Conservation (phyloP, 2,113 vertebrate genomes). For the Elanoides forficatus region DNA sequence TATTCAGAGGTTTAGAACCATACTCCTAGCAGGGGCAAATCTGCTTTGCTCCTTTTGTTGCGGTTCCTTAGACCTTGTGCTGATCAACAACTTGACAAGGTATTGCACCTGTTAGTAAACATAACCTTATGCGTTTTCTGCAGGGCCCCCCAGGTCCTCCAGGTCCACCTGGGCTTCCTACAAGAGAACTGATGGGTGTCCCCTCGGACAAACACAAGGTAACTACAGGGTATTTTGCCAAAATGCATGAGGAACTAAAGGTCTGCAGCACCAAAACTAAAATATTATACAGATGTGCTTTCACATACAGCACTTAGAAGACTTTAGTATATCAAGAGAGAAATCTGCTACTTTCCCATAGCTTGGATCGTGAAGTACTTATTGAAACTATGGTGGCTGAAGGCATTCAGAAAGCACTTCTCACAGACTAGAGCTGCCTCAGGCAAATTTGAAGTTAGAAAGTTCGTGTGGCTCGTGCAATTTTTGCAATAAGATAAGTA, state of each 20-base stretch:
- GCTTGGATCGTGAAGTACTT: neutral
- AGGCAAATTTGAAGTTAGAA: neutral
- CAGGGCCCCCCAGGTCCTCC: constrained; percentile 71
- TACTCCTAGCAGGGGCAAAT: neutral
- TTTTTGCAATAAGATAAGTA: neutral
- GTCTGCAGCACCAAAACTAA: neutral
- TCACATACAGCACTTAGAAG: neutral
- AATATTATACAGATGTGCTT: neutral
- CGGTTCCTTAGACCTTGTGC: neutral
- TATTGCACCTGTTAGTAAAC: neutral
- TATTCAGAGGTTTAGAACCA: neutral
- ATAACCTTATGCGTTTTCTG: neutral
- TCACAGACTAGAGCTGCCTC: neutral
- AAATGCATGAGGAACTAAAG: neutral
- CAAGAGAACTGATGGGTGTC: neutral
- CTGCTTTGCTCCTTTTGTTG: neutral
- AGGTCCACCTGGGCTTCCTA: constrained; percentile 71
- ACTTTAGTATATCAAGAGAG: neutral
- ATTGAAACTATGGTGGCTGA: neutral
- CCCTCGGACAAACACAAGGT: constrained; percentile 68
- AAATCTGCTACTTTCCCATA: neutral
- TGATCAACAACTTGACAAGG: neutral
- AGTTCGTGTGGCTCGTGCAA: neutral
- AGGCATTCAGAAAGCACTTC: neutral
- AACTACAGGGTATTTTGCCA: neutral